Evolutionary conservation across 2,113 vertebrate species (phyloP), one percentile per base, ranked within the genome.

Genomic region (Prinia subflava): DNA sequence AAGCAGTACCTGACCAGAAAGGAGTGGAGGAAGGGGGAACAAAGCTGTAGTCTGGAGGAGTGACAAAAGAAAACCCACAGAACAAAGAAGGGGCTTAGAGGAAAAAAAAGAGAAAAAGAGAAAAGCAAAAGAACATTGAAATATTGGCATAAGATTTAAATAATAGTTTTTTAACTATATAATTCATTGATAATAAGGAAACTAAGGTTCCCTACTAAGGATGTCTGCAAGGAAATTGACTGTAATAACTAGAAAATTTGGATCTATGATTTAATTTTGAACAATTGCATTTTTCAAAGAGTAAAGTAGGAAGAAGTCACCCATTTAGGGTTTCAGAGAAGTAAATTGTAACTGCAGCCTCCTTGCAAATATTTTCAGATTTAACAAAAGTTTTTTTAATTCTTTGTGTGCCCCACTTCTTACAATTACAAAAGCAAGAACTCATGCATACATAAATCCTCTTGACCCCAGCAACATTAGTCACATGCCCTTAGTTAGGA

Each of bases 1-100:
- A 98, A 98, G 98, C 94, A 97, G 98, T 99, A 99, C 99, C 99
- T 99, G 99, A 99, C 99, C 99, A 99, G 98, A 99, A 99, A 98
- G 99, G 99, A 98, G 98, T 98, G 96, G 99, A 98, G 97, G 99
- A 99, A 98, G 99, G 99, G 98, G 99, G 99, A 74, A 99, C 98
- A 99, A 99, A 99, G 98, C 99, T 99, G 99, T 98, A 99, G 98
- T 98, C 98, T 98, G 98, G 98, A 98, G 99, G 98, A 98, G 98
- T 98, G 98, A 99, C 98, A 98, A 99, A 98, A 99, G 99, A 99
- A 98, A 99, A 98, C 97, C 99, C 99, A 98, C 98, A 99, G 98
- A 99, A 98, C 98, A 99, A 98, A 98, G 98, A 98, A 90, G 99
- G 98, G 97, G 98, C 99, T 99, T 98, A 97, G 97, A 98, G 96